Base-by-base conservation (phyloP, 2,888 invertebrate species). In the Oscheius sp. region DNA sequence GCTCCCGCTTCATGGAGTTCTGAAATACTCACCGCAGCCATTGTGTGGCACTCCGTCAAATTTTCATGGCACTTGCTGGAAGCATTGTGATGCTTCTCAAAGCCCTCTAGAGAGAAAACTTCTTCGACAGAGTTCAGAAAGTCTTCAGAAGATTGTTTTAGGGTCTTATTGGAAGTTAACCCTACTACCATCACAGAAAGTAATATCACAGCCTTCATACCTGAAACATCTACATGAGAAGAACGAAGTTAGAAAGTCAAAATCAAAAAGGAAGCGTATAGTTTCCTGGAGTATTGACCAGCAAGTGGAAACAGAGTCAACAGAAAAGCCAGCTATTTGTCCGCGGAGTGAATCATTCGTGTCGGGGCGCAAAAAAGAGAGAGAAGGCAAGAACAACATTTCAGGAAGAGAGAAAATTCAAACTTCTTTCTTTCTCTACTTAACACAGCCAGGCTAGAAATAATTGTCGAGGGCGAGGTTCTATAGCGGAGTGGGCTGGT, bases 391-490 rank as follows among this genome's bases (percentile, higher is more conserved):
- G 42, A 42, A 42, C 42, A 42, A 42, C 42, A 42, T 42, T 42
- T 3, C 42, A 42, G 42, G 42, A 42, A 7, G 42, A 42, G 42
- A 5, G 42, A 0, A 42, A 42, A 42, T 42, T 42, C 7, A 7
- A 42, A 42, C 7, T 42, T 42, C 42, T 42, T 42, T 42, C 42
- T 42, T 42, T 42, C 21, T 21, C 42, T 42, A 42, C 42, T 42
- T 7, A 7, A 42, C 42, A 42, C 42, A 42, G 42, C 42, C 42
- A 5, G 42, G 42, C 42, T 5, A 42, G 32, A 63, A 63, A 50
- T 63, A 63, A 63, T 48, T 48, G 63, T 47, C 63, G 63, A 63
- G 63, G 29, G 29, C 42, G 63, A 63, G 63, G 48, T 63, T 10
- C 48, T 47, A 63, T 48, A n/a, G 63, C 63, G 13, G 63, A 48